phyloP scores from a whole-genome alignment of 1,140 invertebrate species.

The Pollicipes pollicipes region DNA sequence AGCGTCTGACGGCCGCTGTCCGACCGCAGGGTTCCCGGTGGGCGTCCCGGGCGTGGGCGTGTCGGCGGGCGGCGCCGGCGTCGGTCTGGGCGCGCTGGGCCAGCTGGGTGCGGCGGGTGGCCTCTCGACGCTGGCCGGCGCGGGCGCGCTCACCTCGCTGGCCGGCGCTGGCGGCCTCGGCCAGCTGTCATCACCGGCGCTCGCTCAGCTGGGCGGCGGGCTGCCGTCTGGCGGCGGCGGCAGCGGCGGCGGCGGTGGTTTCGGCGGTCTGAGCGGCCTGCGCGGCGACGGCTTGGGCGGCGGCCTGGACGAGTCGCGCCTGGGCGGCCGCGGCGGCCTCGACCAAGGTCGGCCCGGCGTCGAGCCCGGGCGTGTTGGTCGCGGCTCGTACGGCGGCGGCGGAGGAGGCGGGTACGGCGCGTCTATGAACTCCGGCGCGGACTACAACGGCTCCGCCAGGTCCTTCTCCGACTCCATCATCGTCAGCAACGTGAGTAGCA shows the following conservation, averaged over 20 bases:
- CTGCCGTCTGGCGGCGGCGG: neutral
- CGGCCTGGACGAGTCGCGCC: no score
- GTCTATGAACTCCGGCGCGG: neutral
- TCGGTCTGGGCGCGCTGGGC: no score
- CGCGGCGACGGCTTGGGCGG: neutral
- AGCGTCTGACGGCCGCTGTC: no score
- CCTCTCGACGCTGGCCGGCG: no score
- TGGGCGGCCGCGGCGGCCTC: neutral
- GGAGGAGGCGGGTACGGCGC: no score
- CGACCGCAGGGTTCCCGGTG: no score
- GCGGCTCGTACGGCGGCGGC: neutral
- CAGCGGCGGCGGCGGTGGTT: no score
- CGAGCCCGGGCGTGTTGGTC: neutral
- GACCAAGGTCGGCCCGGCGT: no score
- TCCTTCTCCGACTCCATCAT: slow-evolving; percentile 2
- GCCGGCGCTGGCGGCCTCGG: neutral
- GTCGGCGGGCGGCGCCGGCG: no score
- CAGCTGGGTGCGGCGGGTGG: no score
- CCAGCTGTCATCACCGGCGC: neutral
- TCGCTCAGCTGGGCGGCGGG: neutral
- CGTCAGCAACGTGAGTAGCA: slow-evolving; percentile 3
- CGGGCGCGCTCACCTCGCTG: no score
- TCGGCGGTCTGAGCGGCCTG: neutral
- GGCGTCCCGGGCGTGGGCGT: no score
- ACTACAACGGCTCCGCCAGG: neutral